Base-by-base conservation (phyloP, 2,888 invertebrate species). In the Leptura quadrifasciata region DNA sequence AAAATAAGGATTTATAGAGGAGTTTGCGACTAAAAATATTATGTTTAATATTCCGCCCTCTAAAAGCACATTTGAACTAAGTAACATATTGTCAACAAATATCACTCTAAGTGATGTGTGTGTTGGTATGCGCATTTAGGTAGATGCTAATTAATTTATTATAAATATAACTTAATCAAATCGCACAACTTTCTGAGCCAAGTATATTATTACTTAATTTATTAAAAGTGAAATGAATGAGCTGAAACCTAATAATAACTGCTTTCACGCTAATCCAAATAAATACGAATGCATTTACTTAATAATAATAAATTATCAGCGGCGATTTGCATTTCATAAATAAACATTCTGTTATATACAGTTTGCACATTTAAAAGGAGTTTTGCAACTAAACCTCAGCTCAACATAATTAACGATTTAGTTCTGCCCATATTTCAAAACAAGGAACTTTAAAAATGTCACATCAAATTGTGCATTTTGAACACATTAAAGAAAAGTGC, bases 301-400 rank as follows among this genome's bases (percentile, higher is more conserved):
- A 27, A 60, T 60, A 60, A 60, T 60, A 60, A 60, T 60, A 60
- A 60, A 60, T 60, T 60, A 74, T 74, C 69, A 74, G 27, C 67
- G 39, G 55, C 74, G 63, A 74, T 74, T 74, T 74, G 67, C 74
- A 69, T 69, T 69, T 69, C 67, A 74, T 74, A 74, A 74, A 74
- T 74, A 69, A 74, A 35, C 57, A 55, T 60, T 27, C 31, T 17
- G 21, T 27, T 27, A n/a, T 60, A 27, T 47, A n/a, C 60, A 27
- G 27, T 27, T 27, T 60, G 10, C n/a, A n/a, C 24, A 27, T 60
- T 60, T 60, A n/a, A 60, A 60, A 60, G 10, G 12, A 31, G 17
- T 60, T 27, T 60, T 27, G 60, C 60, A 60, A 8, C 27, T 57
- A 21, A 21, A 57, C 9, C 21, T 20, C 20, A 57, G 47, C 47